A percentile compares a stretch with the other conserved stretches of the same genome.
Conservation (phyloP, 2,797 vertebrate genomes). For the Falco naumanni region DNA sequence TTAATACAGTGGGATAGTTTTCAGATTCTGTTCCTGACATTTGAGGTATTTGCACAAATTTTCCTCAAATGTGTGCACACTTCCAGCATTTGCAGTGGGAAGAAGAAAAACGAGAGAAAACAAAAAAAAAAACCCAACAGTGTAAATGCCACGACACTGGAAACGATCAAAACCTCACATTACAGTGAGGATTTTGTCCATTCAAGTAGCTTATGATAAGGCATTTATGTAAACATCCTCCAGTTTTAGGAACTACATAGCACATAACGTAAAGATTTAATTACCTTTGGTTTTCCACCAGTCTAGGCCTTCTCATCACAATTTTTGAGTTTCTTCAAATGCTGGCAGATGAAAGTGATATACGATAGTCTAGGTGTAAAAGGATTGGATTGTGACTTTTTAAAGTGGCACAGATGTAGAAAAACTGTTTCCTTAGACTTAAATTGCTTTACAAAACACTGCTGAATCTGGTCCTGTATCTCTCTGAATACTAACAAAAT, state of each 20-base stretch:
- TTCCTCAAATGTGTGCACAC: neutral
- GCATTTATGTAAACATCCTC: neutral
- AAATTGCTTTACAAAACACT: neutral
- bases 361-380: neutral
- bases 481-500: neutral
- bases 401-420: neutral
- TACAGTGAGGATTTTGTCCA: neutral
- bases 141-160: neutral
- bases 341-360: neutral
- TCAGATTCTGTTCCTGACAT: neutral
- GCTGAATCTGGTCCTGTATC: neutral
- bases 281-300: neutral
- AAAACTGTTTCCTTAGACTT: neutral
- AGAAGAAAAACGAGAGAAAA: neutral
- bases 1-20: neutral
- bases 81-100: neutral
- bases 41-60: slow-evolving; percentile 22
- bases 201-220: neutral
- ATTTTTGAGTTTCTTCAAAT: neutral
- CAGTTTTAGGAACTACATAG: neutral
- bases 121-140: rapidly evolving
- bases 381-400: neutral
- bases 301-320: neutral
- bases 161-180: neutral
- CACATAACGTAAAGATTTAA: neutral